Evolutionary conservation across 2,888 invertebrate genomes (phyloP).

Genomic region (Nymphalis urticae): DNA sequence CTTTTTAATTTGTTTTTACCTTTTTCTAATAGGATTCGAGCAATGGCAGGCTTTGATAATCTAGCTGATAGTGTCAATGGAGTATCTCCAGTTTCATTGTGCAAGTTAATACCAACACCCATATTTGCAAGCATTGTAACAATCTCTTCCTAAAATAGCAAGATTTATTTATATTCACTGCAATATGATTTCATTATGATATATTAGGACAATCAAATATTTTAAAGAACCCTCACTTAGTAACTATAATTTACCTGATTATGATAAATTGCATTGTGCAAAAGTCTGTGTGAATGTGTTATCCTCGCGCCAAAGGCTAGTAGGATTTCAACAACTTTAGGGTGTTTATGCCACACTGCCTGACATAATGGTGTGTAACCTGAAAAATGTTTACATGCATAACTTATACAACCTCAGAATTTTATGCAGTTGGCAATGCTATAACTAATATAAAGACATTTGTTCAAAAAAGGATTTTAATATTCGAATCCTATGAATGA

Average conservation of each 20-base stretch:
- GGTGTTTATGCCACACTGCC: conserved; percentile 85
- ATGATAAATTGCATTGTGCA: conserved; percentile 85
- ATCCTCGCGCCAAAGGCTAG: conserved; percentile 85
- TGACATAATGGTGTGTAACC: conserved; percentile 87
- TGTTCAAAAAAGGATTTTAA: too few relatives aligned
- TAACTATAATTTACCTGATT: conserved; percentile 68
- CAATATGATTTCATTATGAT: neutral
- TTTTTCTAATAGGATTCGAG: conserved; percentile 76
- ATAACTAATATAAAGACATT: too few relatives aligned
- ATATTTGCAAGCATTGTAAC: conserved; percentile 77
- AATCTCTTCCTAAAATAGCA: conserved; percentile 70
- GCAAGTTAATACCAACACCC: conserved; percentile 83
- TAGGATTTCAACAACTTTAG: conserved; percentile 81
- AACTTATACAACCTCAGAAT: neutral
- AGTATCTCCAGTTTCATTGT: conserved; percentile 85
- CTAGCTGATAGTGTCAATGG: conserved; percentile 84
- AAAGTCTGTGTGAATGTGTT: conserved; percentile 85
- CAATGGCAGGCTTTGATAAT: conserved; percentile 73
- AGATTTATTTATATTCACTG: neutral
- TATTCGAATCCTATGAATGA: neutral
- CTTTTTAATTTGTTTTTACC: conserved; percentile 61
- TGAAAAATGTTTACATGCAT: conserved; percentile 43
- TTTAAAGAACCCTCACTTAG: neutral
- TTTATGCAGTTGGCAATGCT: too few relatives aligned
- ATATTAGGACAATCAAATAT: neutral